Percentiles rank a stretch among this genome's conserved stretches.
phyloP scores from a whole-genome alignment of 2,797 vertebrate species.

The Macrochelys suwanniensis region DNA sequence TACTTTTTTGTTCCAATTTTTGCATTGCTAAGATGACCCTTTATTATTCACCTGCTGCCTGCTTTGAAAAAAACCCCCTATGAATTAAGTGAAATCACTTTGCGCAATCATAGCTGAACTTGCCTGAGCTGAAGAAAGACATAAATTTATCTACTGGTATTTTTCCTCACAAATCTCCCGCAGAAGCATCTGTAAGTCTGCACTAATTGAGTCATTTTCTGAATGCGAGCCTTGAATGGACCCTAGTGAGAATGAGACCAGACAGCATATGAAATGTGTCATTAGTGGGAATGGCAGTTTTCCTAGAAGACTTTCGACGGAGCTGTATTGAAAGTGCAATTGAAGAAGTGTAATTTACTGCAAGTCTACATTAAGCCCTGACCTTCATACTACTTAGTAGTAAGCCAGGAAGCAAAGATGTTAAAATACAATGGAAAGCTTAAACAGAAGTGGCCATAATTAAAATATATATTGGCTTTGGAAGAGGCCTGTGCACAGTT shows the following conservation, averaged over 20 bases:
- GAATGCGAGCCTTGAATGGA: slow-evolving; percentile 23
- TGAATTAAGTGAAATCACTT: slow-evolving; percentile 59
- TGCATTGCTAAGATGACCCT: neutral
- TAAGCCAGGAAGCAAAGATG: slow-evolving; percentile 22
- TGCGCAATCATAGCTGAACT: slow-evolving; percentile 30
- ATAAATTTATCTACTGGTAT: slow-evolving; percentile 50
- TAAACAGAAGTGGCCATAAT: neutral
- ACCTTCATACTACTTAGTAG: slow-evolving; percentile 15
- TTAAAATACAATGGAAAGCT: slow-evolving; percentile 10
- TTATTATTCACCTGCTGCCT: slow-evolving; percentile 63
- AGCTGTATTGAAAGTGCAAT: neutral
- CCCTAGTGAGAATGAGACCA: neutral
- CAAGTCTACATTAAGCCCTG: slow-evolving; percentile 5
- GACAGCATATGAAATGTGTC: neutral
- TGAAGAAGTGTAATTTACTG: slow-evolving; percentile 39
- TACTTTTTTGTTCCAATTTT: slow-evolving; percentile 52
- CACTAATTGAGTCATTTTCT: slow-evolving; percentile 67
- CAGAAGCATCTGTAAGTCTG: slow-evolving; percentile 45
- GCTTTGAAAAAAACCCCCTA: slow-evolving; percentile 38
- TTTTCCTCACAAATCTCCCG: slow-evolving; percentile 28
- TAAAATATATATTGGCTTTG: slow-evolving; percentile 24
- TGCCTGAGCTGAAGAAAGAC: slow-evolving; percentile 60
- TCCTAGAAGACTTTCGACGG: slow-evolving; percentile 30
- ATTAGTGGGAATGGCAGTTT: slow-evolving; percentile 9
- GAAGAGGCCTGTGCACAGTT: neutral